Evolutionary conservation across 2,888 invertebrate species (phyloP), one percentile per base, ranked within the genome.

Genomic region (Acanthosepion lycidas): DNA sequence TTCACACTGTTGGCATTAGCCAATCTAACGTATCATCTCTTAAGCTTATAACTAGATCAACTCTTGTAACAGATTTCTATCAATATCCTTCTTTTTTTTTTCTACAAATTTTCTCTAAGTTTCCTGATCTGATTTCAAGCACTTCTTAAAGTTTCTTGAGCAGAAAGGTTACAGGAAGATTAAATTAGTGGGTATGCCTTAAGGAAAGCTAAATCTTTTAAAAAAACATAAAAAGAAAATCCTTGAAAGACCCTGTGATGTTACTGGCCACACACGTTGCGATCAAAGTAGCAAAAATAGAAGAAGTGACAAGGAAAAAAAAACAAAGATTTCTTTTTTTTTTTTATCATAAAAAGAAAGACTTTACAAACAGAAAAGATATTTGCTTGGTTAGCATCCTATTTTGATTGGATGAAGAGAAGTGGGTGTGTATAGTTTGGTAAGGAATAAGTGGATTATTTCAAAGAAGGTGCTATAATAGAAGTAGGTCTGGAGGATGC

Each of bases 331-430:
- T 78, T 78, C 8, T 78, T 64, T 28, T 64, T 33, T 33, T 33
- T 64, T 26, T 78, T 26, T 28, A 28, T 3, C 0, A 78, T 64
- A 64, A 64, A 64, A 64, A 64, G 28, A 28, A 28, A 78, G 8
- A 26, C 9, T 78, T 78, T 78, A 78, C 28, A 28, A n/a, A 28
- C 28, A 78, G 78, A 28, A 78, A 78, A 78, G 28, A 28, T 78
- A 78, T 78, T 78, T n/a, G 78, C 78, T 78, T 78, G 78, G 78
- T 78, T 78, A 28, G 78, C 78, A 78, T 78, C 78, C n/a, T n/a
- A 78, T 78, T 78, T 78, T 78, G 28, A 78, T 78, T 28, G 6
- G n/a, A 26, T 78, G 28, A 78, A 78, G 78, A 26, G 26, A 28
- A 26, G 78, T 78, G 28, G n/a, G 28, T 4, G 12, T 55, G 20